Evolutionary conservation across 2,797 vertebrate species (phyloP), one percentile per base, ranked within the genome.

Genomic region (Clarias pachynema): DNA sequence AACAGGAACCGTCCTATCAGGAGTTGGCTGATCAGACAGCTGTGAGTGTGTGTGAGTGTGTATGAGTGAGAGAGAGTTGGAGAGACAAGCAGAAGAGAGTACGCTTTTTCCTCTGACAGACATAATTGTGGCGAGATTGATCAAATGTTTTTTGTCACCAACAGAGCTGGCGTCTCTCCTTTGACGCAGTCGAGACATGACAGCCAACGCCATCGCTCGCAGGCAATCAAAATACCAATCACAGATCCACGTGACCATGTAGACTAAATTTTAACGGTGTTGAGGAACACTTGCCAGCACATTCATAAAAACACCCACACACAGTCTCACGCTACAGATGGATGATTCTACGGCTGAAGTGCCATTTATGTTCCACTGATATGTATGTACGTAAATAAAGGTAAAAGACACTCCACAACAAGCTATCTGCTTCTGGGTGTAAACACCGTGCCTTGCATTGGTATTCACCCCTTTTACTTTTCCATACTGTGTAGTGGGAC

Each of bases 71-170:
- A 29, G 2, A n/a, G n/a, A 74, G 20, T 8, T 4, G 26, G 15
- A 53, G 40, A 74, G 22, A 29, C 2, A 20, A 9, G 6, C 14
- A 66, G 63, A 70, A 60, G 18, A 63, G 59, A 44, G 37, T 26
- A 60, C 60, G 56, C 56, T 44, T 56, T 63, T 37, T 31, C 53
- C 53, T n/a, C 49, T 60, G 82, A 81, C 69, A 37, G 69, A 84
- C 83, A 81, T 84, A 84, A 88, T 87, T 87, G 78, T 74, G 68
- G 40, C 18, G 56, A 49, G 60, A 90, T 88, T 85, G 60, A 88
- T 88, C 84, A 85, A 88, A 81, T 79, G 73, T 77, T 69, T 79
- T 59, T 82, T 85, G 86, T 82, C 86, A 63, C 60, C 56, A 44
- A 62, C 80, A 15, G 74, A 78, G 74, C 59, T 29, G 29, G 14